Evolutionary conservation across 2,797 vertebrate genomes (phyloP), one percentile per base, ranked within the genome.

Genomic region (Chelon auratus): DNA sequence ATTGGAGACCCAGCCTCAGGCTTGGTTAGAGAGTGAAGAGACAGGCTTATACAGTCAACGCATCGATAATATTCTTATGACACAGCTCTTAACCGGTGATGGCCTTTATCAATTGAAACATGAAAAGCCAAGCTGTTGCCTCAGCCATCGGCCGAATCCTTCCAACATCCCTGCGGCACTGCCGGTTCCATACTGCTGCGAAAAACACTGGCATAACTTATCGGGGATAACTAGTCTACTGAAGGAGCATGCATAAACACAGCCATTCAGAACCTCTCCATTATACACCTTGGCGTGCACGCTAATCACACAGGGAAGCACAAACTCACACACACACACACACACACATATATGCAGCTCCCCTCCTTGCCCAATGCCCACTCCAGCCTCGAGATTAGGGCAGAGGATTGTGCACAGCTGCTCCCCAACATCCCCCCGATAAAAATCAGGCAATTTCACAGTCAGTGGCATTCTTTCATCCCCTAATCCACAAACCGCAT

Each of bases 401-500:
- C 85, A 83, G 85, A 88, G 90, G 92, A 92, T 93, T 94, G 93
- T 90, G 88, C 93, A 94, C 93, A 93, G 93, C 93, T 93, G 93
- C 91, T 90, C 86, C 88, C 87, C 90, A 91, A 91, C 92, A 91
- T 91, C 89, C 83, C 89, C 83, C 88, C 72, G 93, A 93, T 94
- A 94, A 90, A 94, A 94, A 94, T 94, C 92, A 90, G 89, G 91
- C 92, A 95, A 94, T 94, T 94, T 94, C 93, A 93, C 93, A 94
- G 93, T 93, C 89, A 91, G 93, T 92, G 91, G 91, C 91, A 94
- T 93, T 93, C 91, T 94, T 92, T 94, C 92, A 92, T 93, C 91
- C 91, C 77, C 84, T 93, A 94, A 94, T 94, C 92, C 93, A 90
- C 87, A 80, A 78, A 84, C 88, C 62, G 84, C 90, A 81, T 89